Conservation (phyloP, 2,797 vertebrate species). For the Kryptolebias ocellatus region DNA sequence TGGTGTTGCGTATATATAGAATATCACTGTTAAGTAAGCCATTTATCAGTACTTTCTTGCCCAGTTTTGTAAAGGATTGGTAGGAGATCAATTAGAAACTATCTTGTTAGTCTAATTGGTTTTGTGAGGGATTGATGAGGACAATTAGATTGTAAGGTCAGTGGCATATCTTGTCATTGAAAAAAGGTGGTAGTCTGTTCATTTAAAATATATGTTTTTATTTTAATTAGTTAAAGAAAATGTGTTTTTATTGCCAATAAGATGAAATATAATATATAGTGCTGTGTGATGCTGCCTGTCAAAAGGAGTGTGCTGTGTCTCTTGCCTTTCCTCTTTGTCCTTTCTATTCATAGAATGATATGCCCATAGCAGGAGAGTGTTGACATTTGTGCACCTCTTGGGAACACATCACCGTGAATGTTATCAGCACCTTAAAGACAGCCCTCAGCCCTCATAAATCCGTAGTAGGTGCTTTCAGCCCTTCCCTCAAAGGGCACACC, state of each 20-base stretch:
- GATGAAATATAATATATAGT: constrained; percentile 20
- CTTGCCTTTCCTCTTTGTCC: constrained; percentile 67
- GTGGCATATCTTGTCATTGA: constrained; percentile 21
- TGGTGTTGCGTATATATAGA: constrained; percentile 30
- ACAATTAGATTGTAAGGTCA: constrained; percentile 45
- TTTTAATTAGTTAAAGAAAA: neutral
- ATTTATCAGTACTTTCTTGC: constrained; percentile 41
- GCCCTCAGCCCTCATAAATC: constrained; percentile 62
- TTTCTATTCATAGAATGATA: constrained; percentile 79
- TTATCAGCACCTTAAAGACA: constrained; percentile 84
- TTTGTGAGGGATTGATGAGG: constrained; percentile 55
- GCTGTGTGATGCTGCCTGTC: constrained; percentile 22
- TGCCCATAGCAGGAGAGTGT: constrained; percentile 73
- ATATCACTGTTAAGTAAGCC: constrained; percentile 33
- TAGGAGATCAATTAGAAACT: constrained; percentile 48
- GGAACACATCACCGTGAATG: constrained; percentile 84
- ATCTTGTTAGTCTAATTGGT: constrained; percentile 55
- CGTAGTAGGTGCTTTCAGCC: constrained; percentile 53
- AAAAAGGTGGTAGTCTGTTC: constrained; percentile 21
- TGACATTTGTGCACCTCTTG: constrained; percentile 85
- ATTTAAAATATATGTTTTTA: constrained; percentile 4
- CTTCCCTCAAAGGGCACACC: constrained; percentile 61
- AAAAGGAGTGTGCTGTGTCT: constrained; percentile 43
- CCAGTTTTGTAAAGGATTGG: constrained; percentile 43
- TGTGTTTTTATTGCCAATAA: neutral